Evolutionary conservation across 2,797 vertebrate species (phyloP).

Genomic region (Falco concolor): DNA sequence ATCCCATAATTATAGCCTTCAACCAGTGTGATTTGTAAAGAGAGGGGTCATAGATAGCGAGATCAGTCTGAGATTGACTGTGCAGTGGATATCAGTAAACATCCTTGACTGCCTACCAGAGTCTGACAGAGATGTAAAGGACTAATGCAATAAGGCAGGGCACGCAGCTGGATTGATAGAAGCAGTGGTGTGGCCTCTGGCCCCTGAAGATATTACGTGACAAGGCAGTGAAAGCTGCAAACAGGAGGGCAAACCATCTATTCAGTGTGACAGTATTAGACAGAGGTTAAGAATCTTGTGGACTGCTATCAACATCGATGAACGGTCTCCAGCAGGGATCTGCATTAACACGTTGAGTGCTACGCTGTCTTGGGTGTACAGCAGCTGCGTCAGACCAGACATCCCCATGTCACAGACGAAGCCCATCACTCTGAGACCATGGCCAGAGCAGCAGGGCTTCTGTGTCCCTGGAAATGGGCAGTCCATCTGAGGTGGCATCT

Average conservation of each 20-base stretch:
- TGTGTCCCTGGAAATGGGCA: not conserved
- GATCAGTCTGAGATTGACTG: slow-evolving; percentile 11
- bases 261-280: slow-evolving; percentile 26
- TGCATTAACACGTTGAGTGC: not conserved
- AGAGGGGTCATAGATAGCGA: slow-evolving; percentile 7
- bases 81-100: slow-evolving; percentile 39
- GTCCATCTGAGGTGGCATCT: not conserved
- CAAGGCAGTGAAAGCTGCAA: slow-evolving; percentile 57
- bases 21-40: slow-evolving; percentile 42
- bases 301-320: slow-evolving; percentile 27
- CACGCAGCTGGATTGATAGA: slow-evolving; percentile 60
- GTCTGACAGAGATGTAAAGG: slow-evolving; percentile 10
- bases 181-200: slow-evolving; percentile 52
- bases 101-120: slow-evolving; percentile 19
- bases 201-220: slow-evolving; percentile 54
- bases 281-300: slow-evolving; percentile 59
- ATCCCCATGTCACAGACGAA: not conserved
- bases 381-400: not conserved
- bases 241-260: slow-evolving; percentile 1
- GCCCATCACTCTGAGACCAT: not conserved
- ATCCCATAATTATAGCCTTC: slow-evolving; percentile 61
- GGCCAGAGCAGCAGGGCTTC: not conserved
- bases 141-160: slow-evolving; percentile 49
- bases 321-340: not conserved
- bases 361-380: not conserved